phyloP scores from a whole-genome alignment of 2,113 vertebrate species.

The Turdus rufiventris region DNA sequence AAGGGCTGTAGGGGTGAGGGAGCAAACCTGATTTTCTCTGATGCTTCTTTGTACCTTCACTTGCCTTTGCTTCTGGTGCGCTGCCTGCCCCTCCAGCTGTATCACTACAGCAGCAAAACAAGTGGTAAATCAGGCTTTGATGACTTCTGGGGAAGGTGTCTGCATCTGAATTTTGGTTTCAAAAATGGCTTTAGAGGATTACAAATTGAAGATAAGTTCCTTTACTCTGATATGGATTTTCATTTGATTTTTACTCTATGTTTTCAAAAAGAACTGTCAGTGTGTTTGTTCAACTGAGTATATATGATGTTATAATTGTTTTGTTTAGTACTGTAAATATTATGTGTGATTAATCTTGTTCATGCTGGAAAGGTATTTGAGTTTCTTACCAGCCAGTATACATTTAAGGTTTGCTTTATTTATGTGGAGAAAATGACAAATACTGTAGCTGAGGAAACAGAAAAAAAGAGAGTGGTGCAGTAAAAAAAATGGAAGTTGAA shows the following conservation, averaged over 20 bases:
- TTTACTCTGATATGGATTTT: neutral
- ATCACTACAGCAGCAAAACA: neutral
- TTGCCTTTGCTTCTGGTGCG: neutral
- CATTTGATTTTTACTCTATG: neutral
- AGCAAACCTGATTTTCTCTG: neutral
- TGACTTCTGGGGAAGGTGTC: neutral
- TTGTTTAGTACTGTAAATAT: conserved; percentile 57
- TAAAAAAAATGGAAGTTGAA: neutral
- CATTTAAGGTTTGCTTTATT: conserved; percentile 51
- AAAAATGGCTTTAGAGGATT: conserved; percentile 6
- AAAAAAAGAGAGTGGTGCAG: neutral
- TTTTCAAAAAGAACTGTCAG: conserved; percentile 34
- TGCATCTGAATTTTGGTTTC: neutral
- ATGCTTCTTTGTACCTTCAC: neutral
- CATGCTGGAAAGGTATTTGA: neutral
- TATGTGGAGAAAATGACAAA: conserved; percentile 21
- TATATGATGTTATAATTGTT: conserved; percentile 63
- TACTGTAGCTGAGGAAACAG: neutral
- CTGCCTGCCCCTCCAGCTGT: neutral
- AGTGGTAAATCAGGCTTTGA: neutral
- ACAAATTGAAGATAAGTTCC: neutral
- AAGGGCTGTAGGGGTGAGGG: neutral
- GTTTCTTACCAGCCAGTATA: neutral
- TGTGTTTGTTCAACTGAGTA: conserved; percentile 55
- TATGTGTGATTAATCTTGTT: conserved; percentile 27